Evolutionary conservation across 2,113 vertebrate genomes (phyloP).

Genomic region (Kobus ellipsiprymnus): DNA sequence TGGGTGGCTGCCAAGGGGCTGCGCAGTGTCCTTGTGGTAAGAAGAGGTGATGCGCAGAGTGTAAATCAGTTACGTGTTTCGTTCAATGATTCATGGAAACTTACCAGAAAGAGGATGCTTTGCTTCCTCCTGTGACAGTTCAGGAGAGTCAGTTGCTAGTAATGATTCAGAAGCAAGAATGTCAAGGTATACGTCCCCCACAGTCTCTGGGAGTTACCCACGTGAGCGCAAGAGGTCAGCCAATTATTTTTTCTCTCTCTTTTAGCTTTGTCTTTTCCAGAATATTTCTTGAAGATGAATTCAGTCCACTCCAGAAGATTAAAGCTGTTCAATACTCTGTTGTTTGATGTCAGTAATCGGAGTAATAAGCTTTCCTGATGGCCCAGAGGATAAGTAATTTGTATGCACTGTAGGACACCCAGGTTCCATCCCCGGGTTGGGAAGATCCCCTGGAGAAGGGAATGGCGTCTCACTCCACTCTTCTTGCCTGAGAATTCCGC

Average conservation of each 20-base stretch:
- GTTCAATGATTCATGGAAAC: accelerated
- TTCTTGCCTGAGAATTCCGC: not conserved
- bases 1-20: accelerated
- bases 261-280: not conserved
- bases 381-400: not conserved
- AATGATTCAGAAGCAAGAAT: not conserved
- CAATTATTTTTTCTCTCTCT: no score
- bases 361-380: not conserved
- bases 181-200: accelerated
- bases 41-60: accelerated
- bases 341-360: conserved; percentile 65
- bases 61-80: accelerated
- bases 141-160: not conserved
- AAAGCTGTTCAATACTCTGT: conserved; percentile 40
- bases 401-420: not conserved
- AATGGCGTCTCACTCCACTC: not conserved
- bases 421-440: not conserved
- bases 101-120: not conserved
- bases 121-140: not conserved
- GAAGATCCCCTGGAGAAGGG: not conserved
- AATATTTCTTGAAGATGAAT: conserved; percentile 65
- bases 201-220: not conserved
- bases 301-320: conserved; percentile 26
- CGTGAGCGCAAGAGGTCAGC: accelerated
- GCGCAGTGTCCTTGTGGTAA: accelerated